Conservation (phyloP, 1,140 invertebrate species). For the Drosophila athabasca region DNA sequence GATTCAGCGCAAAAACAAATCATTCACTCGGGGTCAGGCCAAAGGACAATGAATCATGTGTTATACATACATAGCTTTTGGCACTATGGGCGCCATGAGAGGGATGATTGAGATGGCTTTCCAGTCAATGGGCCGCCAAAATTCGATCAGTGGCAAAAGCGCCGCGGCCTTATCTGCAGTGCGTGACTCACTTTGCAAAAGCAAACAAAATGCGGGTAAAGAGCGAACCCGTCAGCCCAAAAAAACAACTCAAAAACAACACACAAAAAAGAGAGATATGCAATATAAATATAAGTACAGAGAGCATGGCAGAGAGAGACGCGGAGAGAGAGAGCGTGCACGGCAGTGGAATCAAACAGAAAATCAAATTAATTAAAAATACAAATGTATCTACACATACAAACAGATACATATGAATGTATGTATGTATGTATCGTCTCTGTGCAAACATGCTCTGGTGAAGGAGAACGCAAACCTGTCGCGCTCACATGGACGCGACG, state of each 20-base stretch:
- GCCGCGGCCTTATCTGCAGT: slow-evolving; percentile 21
- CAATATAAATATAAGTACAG: slow-evolving; percentile 35
- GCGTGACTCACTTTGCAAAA: slow-evolving; percentile 39
- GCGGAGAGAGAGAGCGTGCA: background rate
- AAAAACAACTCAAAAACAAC: slow-evolving; percentile 9
- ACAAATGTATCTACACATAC: slow-evolving; percentile 35
- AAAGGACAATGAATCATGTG: slow-evolving; percentile 47
- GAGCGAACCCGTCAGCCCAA: slow-evolving; percentile 17
- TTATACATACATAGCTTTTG: slow-evolving; percentile 35
- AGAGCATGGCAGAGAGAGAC: background rate
- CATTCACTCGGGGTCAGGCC: slow-evolving; percentile 4
- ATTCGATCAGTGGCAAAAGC: slow-evolving; percentile 5
- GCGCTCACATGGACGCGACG: slow-evolving; percentile 31
- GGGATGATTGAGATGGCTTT: background rate
- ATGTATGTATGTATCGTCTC: slow-evolving; percentile 1
- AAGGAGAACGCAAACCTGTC: slow-evolving; percentile 40
- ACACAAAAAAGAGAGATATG: slow-evolving; percentile 19
- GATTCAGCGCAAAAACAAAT: slow-evolving; percentile 36
- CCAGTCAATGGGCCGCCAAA: slow-evolving; percentile 13
- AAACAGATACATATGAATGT: too few species aligned
- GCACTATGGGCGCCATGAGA: background rate
- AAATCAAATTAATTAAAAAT: slow-evolving; percentile 57
- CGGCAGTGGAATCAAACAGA: slow-evolving; percentile 26
- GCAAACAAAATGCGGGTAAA: slow-evolving; percentile 31
- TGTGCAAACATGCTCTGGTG: background rate